Evolutionary conservation across 35 echinoderm and acorn worm species (phyloP).

Genomic region (Ophioderma brevispina): DNA sequence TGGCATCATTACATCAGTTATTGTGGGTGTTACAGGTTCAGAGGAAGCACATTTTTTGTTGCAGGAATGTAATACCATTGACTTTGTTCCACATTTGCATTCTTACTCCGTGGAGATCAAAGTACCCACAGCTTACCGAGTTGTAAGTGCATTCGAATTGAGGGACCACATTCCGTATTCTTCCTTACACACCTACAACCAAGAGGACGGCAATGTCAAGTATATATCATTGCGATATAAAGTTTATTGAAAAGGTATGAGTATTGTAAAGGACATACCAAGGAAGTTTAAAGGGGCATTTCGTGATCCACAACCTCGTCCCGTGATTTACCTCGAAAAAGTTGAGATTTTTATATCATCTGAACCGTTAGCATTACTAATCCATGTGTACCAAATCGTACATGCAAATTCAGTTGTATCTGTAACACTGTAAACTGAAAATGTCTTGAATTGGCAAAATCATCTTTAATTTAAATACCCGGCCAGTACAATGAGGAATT

Average conservation of each 20-base stretch:
- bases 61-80: background rate
- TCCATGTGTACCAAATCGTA: too few relatives aligned
- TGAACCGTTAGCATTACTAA: too few relatives aligned
- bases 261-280: too few relatives aligned
- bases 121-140: background rate
- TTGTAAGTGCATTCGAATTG: background rate
- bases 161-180: background rate
- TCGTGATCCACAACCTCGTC: too few relatives aligned
- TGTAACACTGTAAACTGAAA: too few relatives aligned
- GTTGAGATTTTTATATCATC: too few relatives aligned
- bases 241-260: background rate
- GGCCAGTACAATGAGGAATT: too few relatives aligned
- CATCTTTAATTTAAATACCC: too few relatives aligned
- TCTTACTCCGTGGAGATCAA: background rate
- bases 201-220: background rate
- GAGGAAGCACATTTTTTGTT: background rate
- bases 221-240: background rate
- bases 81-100: slow-evolving; percentile 28
- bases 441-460: too few relatives aligned
- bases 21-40: background rate
- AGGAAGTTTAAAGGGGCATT: too few relatives aligned
- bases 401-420: too few relatives aligned
- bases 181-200: background rate
- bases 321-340: too few relatives aligned
- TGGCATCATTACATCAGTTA: background rate